Evolutionary conservation across 2,797 vertebrate genomes (phyloP).

Genomic region (Sebastiscus tertius): DNA sequence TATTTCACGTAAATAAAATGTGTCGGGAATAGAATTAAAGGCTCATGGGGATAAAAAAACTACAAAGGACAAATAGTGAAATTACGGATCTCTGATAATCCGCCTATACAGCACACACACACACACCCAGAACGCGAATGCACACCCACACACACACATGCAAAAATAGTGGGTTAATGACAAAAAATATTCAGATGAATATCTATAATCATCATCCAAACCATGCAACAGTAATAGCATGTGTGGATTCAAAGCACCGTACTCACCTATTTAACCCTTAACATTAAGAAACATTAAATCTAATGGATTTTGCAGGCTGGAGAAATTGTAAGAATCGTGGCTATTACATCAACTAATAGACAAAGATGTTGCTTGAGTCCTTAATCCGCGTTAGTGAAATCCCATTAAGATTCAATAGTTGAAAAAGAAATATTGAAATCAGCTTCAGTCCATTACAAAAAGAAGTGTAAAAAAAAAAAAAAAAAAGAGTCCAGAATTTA

Average conservation of each 20-base stretch:
- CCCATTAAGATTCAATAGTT: constrained; percentile 77
- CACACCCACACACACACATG: constrained; percentile 24
- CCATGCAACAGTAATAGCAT: constrained; percentile 57
- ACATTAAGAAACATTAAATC: constrained; percentile 53
- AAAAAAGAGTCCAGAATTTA: constrained; percentile 61
- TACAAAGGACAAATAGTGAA: constrained; percentile 36
- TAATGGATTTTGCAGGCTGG: constrained; percentile 55
- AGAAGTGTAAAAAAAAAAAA: constrained; percentile 12
- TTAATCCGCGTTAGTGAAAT: constrained; percentile 80
- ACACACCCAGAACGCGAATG: background rate
- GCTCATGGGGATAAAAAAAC: background rate
- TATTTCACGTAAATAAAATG: constrained; percentile 12
- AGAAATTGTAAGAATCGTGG: constrained; percentile 61
- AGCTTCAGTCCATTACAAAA: constrained; percentile 76
- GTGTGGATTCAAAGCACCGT: constrained; percentile 57
- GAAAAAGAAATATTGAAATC: constrained; percentile 74
- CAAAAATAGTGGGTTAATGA: background rate
- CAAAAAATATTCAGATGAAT: constrained; percentile 6
- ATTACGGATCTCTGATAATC: constrained; percentile 49
- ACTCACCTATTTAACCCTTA: constrained; percentile 81
- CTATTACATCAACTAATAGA: constrained; percentile 66
- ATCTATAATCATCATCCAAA: constrained; percentile 32
- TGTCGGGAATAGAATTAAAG: constrained; percentile 10
- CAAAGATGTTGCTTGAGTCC: constrained; percentile 73
- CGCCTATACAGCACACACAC: constrained; percentile 22